Evolutionary conservation across 2,888 invertebrate genomes (phyloP).

Genomic region (Aleiodes alternator): DNA sequence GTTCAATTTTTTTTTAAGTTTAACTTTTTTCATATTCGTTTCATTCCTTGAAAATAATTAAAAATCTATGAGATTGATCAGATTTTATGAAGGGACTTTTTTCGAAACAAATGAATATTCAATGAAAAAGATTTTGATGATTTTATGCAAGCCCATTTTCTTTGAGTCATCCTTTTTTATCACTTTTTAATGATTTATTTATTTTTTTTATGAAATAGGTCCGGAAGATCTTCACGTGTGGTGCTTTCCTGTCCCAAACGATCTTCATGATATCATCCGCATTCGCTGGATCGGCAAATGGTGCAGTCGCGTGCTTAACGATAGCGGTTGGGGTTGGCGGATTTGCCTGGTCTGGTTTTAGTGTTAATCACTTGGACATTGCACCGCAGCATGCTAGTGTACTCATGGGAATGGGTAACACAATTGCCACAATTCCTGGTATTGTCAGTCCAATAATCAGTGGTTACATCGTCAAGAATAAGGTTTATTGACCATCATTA

Average conservation of each 20-base stretch:
- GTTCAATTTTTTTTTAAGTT: background rate
- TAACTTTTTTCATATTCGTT: background rate
- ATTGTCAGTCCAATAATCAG: conserved; percentile 92
- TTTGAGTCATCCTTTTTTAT: no score
- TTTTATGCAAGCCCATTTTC: no score
- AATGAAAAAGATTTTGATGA: no score
- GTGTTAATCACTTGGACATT: conserved; percentile 91
- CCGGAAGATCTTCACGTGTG: conserved; percentile 84
- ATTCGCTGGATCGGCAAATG: conserved; percentile 81
- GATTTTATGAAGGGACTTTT: no score
- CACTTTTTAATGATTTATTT: background rate
- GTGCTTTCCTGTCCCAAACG: conserved; percentile 87
- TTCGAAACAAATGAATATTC: no score
- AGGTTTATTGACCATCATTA: conserved; percentile 76
- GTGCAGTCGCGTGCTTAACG: conserved; percentile 88
- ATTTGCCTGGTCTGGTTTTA: conserved; percentile 92
- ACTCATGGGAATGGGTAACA: conserved; percentile 94
- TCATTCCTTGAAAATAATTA: background rate
- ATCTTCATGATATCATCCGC: conserved; percentile 91
- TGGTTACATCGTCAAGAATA: conserved; percentile 85
- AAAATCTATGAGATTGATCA: background rate
- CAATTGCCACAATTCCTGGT: conserved; percentile 92
- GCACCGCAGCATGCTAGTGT: conserved; percentile 95
- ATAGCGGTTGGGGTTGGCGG: conserved; percentile 93
- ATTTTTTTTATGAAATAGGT: conserved; percentile 68